These are phyloP conservation scores for Podabrus alpinus DNA, from an alignment of 2,888 invertebrate genomes.

Conservation along the genomic window DNA sequence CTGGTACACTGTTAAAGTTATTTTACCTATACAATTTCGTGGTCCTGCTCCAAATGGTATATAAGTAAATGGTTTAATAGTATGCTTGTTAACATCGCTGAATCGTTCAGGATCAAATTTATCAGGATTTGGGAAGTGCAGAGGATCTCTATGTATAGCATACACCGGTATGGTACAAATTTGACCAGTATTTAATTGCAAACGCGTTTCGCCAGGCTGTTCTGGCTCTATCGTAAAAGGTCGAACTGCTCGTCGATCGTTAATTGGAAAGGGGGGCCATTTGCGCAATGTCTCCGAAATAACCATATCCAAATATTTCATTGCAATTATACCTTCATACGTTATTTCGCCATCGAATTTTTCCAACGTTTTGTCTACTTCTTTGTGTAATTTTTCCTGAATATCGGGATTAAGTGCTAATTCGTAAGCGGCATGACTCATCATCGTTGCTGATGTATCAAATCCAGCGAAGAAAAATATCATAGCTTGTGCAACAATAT, in stretches of 20 bases:
- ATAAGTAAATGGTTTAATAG: background rate
- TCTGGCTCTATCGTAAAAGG: background rate
- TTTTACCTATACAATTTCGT: background rate
- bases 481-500: slow-evolving; percentile 62
- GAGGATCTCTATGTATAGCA: background rate
- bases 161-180: background rate
- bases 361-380: slow-evolving; percentile 56
- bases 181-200: background rate
- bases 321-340: slow-evolving; percentile 57
- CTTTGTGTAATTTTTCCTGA: slow-evolving; percentile 60
- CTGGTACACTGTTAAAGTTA: background rate
- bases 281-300: slow-evolving; percentile 40
- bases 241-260: background rate
- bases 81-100: background rate
- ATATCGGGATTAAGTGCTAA: slow-evolving; percentile 63
- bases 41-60: background rate
- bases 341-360: slow-evolving; percentile 49
- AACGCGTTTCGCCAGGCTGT: background rate
- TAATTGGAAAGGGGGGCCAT: background rate
- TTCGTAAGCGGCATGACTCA: slow-evolving; percentile 61
- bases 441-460: slow-evolving; percentile 56
- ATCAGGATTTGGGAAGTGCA: background rate
- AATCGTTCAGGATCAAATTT: background rate
- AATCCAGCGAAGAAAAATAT: slow-evolving; percentile 61
- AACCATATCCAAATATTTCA: slow-evolving; percentile 64